Evolutionary conservation across 1,140 invertebrate species (phyloP).

Genomic region (Ips typographus): DNA sequence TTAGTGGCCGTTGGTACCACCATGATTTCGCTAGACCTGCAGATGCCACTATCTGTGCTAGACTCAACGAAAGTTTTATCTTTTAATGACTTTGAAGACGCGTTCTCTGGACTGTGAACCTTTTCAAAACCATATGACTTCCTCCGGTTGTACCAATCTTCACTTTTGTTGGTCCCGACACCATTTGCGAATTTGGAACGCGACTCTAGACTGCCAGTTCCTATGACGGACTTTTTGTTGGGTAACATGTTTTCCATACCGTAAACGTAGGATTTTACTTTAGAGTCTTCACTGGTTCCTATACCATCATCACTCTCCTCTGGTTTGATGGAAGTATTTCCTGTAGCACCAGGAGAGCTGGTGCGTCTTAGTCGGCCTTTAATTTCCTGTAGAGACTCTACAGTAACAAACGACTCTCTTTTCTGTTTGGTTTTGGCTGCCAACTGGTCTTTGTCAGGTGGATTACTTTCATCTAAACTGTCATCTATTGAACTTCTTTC

Average conservation of each 20-base stretch:
- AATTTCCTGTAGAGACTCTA: conserved; percentile 61
- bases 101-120: conserved; percentile 55
- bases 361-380: conserved; percentile 57
- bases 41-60: conserved; percentile 71
- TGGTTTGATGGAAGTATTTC: conserved; percentile 43
- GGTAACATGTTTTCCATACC: conserved; percentile 51
- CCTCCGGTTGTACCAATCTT: conserved; percentile 68
- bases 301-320: conserved; percentile 53
- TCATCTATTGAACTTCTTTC: conserved; percentile 51
- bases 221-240: conserved; percentile 50
- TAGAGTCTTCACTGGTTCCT: conserved; percentile 46
- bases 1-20: conserved; percentile 39
- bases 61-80: conserved; percentile 61
- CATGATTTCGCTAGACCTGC: conserved; percentile 65
- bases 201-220: conserved; percentile 60
- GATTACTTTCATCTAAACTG: conserved; percentile 50
- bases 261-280: conserved; percentile 52
- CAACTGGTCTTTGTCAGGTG: conserved; percentile 45
- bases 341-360: conserved; percentile 51
- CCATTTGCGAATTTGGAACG: conserved; percentile 54
- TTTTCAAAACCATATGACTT: conserved; percentile 76
- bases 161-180: conserved; percentile 49
- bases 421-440: conserved; percentile 48
- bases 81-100: conserved; percentile 49
- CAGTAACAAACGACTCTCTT: conserved; percentile 59